Percentiles rank a stretch among this genome's conserved stretches.
Evolutionary conservation across 2,113 vertebrate genomes (phyloP).

Genomic region (Peromyscus maniculatus): DNA sequence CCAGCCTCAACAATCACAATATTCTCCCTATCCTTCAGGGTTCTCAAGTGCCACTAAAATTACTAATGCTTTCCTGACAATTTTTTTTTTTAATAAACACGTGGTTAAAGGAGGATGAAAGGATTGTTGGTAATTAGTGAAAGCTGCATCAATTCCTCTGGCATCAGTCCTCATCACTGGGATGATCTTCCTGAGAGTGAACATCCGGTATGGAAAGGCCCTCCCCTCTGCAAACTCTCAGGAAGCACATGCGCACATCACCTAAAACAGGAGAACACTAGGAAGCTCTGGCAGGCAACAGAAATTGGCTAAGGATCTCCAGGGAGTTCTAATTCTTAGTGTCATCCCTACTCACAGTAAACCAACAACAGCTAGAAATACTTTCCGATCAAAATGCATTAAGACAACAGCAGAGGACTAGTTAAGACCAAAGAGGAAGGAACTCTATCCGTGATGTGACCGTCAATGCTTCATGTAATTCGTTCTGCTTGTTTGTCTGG

Average conservation of each 20-base stretch:
- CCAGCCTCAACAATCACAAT: neutral
- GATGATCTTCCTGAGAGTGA: slow-evolving; percentile 33
- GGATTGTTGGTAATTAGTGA: neutral
- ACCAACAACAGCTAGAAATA: neutral
- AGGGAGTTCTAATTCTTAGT: neutral
- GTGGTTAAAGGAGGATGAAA: neutral
- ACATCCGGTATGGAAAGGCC: neutral
- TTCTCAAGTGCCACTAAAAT: neutral
- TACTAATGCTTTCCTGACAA: neutral
- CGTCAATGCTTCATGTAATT: neutral
- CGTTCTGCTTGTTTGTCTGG: neutral
- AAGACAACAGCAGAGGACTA: neutral
- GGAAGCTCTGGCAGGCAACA: neutral
- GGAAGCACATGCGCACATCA: neutral
- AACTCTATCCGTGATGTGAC: neutral
- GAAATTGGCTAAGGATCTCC: neutral
- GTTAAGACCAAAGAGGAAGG: neutral
- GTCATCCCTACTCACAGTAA: neutral
- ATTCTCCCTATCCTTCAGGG: neutral
- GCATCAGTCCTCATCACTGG: neutral
- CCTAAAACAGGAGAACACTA: neutral
- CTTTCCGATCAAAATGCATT: slow-evolving; percentile 1
- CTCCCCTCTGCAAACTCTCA: slow-evolving; percentile 4
- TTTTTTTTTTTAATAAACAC: neutral
- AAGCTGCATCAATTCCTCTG: neutral